Evolutionary conservation across 1,140 invertebrate genomes (phyloP).

Genomic region (Drosophila navojoa): DNA sequence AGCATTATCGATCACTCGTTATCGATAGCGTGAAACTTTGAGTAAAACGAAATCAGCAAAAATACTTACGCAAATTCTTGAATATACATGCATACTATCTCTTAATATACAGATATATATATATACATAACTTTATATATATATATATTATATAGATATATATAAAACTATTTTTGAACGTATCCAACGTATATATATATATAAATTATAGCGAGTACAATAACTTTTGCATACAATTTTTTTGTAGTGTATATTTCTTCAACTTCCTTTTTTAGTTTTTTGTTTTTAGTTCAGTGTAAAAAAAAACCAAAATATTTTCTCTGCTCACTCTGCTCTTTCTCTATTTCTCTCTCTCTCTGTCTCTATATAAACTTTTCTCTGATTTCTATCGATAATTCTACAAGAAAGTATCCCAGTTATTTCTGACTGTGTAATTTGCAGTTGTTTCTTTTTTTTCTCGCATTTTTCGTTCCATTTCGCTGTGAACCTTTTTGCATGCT

Average conservation of each 20-base stretch:
- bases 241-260: slow-evolving; percentile 73
- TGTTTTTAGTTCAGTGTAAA: slow-evolving; percentile 40
- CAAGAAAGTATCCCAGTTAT: slow-evolving; percentile 20
- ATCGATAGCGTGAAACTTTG: slow-evolving; percentile 21
- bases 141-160: slow-evolving; percentile 41
- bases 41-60: slow-evolving; percentile 27
- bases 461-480: background rate
- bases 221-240: slow-evolving; percentile 72
- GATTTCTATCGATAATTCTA: background rate
- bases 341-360: background rate
- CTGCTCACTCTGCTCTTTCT: slow-evolving; percentile 14
- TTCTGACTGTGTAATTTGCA: slow-evolving; percentile 9
- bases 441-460: slow-evolving; percentile 18
- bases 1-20: slow-evolving; percentile 17
- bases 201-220: slow-evolving; percentile 54
- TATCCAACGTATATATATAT: slow-evolving; percentile 45
- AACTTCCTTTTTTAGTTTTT: slow-evolving; percentile 28
- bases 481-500: slow-evolving; percentile 53
- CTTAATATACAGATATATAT: slow-evolving; percentile 35
- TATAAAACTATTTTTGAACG: slow-evolving; percentile 56
- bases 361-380: background rate
- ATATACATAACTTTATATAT: slow-evolving; percentile 45
- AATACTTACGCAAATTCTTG: slow-evolving; percentile 38
- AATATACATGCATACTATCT: slow-evolving; percentile 57
- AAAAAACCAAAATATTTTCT: background rate